Conservation (phyloP, 2,113 vertebrate species). For the Formicarius rufipectus region DNA sequence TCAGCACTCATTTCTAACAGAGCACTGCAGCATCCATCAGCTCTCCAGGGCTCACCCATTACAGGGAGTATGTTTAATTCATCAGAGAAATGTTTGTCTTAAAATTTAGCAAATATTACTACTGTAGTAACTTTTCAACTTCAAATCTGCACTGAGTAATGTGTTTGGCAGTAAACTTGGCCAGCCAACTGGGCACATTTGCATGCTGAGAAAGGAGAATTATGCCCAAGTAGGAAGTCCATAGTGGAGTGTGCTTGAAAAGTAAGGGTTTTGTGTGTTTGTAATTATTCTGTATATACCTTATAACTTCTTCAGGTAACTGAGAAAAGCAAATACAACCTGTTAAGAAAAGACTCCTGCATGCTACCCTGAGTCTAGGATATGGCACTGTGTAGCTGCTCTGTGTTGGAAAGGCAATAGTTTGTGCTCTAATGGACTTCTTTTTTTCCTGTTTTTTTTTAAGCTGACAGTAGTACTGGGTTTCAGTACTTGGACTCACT, state of each 20-base stretch:
- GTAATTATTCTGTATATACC: neutral
- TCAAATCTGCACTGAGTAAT: neutral
- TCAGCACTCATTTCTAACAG: neutral
- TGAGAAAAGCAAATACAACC: neutral
- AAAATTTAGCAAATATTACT: neutral
- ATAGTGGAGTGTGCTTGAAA: neutral
- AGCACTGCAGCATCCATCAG: neutral
- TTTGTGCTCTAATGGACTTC: neutral
- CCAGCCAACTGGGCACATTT: neutral
- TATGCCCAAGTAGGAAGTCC: neutral
- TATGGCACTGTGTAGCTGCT: neutral
- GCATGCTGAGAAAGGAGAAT: neutral
- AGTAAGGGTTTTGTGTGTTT: neutral
- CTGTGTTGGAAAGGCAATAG: neutral
- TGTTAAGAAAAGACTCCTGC: neutral
- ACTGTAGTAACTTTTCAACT: neutral
- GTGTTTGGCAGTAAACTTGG: neutral
- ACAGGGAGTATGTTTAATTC: neutral
- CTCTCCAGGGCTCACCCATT: neutral
- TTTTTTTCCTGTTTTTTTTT: neutral
- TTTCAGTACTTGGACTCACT: neutral
- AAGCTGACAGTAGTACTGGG: neutral
- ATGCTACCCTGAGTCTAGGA: neutral
- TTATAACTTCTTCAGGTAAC: neutral
- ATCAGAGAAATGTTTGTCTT: neutral